These are phyloP conservation scores for Tauraco hartlaubi DNA, from an alignment of 2,797 vertebrate genomes.

Conservation along the genomic window DNA sequence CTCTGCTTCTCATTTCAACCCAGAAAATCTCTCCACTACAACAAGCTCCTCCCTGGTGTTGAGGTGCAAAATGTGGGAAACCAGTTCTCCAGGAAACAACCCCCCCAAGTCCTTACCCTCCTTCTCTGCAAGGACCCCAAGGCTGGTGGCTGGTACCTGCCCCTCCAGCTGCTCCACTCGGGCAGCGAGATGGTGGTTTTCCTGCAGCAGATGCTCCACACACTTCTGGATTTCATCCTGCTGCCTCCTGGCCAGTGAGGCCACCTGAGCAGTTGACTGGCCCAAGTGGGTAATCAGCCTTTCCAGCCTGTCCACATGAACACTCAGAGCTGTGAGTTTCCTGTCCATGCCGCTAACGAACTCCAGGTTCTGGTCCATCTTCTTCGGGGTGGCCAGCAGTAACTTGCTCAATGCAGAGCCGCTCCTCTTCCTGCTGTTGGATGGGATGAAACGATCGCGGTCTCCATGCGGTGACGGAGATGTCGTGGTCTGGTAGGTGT, in stretches of 20 bases:
- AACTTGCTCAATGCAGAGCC: neutral
- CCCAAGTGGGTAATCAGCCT: neutral
- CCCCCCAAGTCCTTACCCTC: neutral
- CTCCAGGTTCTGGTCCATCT: neutral
- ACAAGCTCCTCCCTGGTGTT: neutral
- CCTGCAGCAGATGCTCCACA: neutral
- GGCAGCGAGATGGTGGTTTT: neutral
- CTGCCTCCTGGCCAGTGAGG: neutral
- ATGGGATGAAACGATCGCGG: rapidly evolving
- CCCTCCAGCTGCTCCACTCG: neutral
- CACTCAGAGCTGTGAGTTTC: neutral
- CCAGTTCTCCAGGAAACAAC: neutral
- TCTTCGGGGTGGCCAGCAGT: neutral
- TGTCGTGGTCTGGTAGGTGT: neutral
- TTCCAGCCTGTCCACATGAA: neutral
- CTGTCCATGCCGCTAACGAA: neutral
- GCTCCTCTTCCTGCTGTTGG: neutral
- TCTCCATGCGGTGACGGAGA: rapidly evolving
- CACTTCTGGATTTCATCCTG: neutral
- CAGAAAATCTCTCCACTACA: neutral
- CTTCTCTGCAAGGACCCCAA: neutral
- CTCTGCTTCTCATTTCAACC: neutral
- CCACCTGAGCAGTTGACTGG: neutral
- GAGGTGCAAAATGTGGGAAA: neutral
- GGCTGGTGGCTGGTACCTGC: neutral